phyloP scores from a whole-genome alignment of 2,113 vertebrate genomes.

The Microcebus lehilahytsara region DNA sequence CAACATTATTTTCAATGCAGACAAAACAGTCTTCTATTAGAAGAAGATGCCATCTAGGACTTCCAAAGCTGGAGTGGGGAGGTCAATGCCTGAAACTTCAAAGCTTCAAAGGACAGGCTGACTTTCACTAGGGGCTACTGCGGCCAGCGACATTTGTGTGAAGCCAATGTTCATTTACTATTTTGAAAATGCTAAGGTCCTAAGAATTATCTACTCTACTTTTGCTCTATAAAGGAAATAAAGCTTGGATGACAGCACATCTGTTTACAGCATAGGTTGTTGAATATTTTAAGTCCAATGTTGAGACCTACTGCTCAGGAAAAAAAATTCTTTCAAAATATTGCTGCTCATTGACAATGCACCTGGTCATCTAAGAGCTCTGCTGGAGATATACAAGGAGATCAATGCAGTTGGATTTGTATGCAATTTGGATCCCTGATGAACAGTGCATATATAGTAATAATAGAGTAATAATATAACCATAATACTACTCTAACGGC shows the following conservation, averaged over 20 bases:
- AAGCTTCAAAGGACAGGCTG: neutral
- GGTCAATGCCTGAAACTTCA: neutral
- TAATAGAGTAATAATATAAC: too few relatives aligned
- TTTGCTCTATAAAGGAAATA: neutral
- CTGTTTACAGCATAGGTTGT: neutral
- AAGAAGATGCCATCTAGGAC: neutral
- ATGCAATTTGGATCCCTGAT: too few relatives aligned
- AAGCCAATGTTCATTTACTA: neutral
- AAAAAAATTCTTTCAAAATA: neutral
- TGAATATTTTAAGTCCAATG: neutral
- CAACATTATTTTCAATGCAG: neutral
- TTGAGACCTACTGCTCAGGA: neutral
- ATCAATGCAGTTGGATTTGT: neutral
- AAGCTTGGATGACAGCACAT: neutral
- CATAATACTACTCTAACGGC: too few relatives aligned
- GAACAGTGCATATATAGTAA: too few relatives aligned
- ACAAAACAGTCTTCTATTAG: neutral
- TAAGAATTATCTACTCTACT: neutral
- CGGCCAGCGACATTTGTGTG: neutral
- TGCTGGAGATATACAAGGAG: neutral
- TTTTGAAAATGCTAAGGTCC: neutral
- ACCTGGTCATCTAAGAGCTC: neutral
- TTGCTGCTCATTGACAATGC: neutral
- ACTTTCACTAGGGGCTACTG: neutral
- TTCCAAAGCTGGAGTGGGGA: neutral